Evolutionary conservation across 2,113 vertebrate species (phyloP).

Genomic region (Physeter macrocephalus): DNA sequence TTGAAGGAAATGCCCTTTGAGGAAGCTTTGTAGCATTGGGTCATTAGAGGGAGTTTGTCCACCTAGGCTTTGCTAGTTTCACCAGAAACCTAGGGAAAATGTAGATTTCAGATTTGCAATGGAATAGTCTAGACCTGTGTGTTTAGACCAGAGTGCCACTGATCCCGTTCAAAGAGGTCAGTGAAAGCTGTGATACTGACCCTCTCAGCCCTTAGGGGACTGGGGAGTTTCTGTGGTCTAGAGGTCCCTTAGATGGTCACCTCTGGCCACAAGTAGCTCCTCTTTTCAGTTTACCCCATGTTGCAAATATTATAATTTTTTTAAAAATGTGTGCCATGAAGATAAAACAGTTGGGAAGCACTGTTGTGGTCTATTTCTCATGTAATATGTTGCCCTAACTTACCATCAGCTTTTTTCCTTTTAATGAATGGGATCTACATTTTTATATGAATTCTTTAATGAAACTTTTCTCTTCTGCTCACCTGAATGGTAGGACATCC

Average conservation of each 20-base stretch:
- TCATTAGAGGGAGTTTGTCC: not conserved
- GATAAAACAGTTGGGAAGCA: not conserved
- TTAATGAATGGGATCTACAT: not conserved
- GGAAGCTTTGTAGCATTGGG: not conserved
- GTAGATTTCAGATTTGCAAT: not conserved
- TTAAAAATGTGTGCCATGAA: not conserved
- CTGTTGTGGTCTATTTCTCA: not conserved
- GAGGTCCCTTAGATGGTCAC: not conserved
- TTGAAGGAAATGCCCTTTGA: not conserved
- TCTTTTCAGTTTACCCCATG: not conserved
- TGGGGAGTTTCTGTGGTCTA: not conserved
- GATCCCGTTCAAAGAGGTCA: not conserved
- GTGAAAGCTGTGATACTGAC: not conserved
- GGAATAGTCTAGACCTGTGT: not conserved
- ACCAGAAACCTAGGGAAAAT: not conserved
- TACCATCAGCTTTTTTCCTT: not conserved
- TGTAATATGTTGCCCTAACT: not conserved
- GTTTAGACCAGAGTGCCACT: not conserved
- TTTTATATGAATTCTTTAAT: not conserved
- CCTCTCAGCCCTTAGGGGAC: not conserved
- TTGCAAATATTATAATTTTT: not conserved
- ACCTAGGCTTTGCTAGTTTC: not conserved
- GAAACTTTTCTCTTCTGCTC: not conserved
- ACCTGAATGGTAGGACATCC: not conserved
- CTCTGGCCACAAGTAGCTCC: not conserved